Evolutionary conservation across 2,888 invertebrate species (phyloP).

Genomic region (Torymus aiolomorphi): DNA sequence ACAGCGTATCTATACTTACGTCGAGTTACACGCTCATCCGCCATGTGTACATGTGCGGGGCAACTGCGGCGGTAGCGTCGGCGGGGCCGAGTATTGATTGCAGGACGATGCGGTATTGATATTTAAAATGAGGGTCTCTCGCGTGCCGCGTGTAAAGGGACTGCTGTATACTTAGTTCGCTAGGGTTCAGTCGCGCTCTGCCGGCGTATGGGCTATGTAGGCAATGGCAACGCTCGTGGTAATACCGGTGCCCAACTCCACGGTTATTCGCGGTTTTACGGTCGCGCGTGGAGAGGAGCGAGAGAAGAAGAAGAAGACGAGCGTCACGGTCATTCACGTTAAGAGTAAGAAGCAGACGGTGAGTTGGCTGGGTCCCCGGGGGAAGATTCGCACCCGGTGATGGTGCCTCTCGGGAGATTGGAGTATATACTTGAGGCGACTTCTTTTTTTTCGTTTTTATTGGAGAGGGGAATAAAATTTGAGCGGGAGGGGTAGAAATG

Average conservation of each 20-base stretch:
- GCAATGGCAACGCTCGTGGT: slow-evolving; percentile 52
- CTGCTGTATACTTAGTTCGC: neutral
- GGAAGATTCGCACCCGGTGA: no score
- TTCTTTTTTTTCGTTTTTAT: no score
- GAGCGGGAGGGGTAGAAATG: no score
- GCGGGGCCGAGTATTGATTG: slow-evolving; percentile 33
- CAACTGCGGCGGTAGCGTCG: neutral
- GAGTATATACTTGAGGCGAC: no score
- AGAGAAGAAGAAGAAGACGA: slow-evolving; percentile 10
- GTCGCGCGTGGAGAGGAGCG: slow-evolving; percentile 22
- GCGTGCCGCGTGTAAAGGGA: neutral
- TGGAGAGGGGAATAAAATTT: no score
- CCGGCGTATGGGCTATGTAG: slow-evolving; percentile 18
- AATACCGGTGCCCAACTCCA: slow-evolving; percentile 52
- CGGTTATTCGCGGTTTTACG: slow-evolving; percentile 45
- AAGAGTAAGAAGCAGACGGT: slow-evolving; percentile 50
- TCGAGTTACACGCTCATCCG: no score
- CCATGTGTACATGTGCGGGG: no score
- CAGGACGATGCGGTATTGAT: slow-evolving; percentile 46
- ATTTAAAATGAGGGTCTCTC: slow-evolving; percentile 43
- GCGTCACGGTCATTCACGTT: slow-evolving; percentile 45
- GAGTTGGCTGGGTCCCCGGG: slow-evolving; percentile 15
- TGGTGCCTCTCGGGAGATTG: no score
- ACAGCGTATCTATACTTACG: no score
- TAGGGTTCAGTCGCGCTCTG: slow-evolving; percentile 47